Conservation (phyloP, 1,140 invertebrate genomes). For the Cherax quadricarinatus region DNA sequence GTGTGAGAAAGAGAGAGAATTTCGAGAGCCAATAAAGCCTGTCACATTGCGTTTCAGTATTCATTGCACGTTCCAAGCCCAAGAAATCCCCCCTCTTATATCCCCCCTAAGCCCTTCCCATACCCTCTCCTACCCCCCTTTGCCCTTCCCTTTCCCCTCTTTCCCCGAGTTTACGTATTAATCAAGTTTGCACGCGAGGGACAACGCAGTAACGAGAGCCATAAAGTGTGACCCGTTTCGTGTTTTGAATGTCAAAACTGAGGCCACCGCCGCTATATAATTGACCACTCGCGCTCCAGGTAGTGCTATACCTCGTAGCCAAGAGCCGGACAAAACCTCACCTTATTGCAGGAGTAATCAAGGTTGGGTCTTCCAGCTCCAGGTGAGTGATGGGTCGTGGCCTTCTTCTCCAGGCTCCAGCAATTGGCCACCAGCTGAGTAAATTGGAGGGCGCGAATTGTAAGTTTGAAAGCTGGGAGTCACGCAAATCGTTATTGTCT, state of each 20-base stretch:
- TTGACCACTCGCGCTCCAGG: constrained; percentile 21
- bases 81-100: not conserved
- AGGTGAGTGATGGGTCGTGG: not conserved
- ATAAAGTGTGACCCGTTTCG: constrained; percentile 49
- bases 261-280: constrained; percentile 46
- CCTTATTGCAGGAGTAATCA: not conserved
- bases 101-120: too few species aligned
- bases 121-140: too few species aligned
- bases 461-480: constrained; percentile 46
- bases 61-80: not conserved
- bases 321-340: too few species aligned
- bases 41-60: constrained; percentile 8
- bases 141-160: too few species aligned
- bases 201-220: constrained; percentile 42
- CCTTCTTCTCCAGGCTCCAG: not conserved
- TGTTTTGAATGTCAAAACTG: constrained; percentile 63
- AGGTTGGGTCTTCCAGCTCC: not conserved
- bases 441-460: constrained; percentile 57
- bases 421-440: constrained; percentile 35
- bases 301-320: constrained; percentile 8
- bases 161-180: constrained; percentile 35
- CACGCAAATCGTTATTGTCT: constrained; percentile 39
- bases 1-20: not conserved
- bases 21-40: not conserved
- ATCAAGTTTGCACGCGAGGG: constrained; percentile 47